Evolutionary conservation across 1,140 invertebrate species (phyloP).

Genomic region (Pemphigus obesinymphae): DNA sequence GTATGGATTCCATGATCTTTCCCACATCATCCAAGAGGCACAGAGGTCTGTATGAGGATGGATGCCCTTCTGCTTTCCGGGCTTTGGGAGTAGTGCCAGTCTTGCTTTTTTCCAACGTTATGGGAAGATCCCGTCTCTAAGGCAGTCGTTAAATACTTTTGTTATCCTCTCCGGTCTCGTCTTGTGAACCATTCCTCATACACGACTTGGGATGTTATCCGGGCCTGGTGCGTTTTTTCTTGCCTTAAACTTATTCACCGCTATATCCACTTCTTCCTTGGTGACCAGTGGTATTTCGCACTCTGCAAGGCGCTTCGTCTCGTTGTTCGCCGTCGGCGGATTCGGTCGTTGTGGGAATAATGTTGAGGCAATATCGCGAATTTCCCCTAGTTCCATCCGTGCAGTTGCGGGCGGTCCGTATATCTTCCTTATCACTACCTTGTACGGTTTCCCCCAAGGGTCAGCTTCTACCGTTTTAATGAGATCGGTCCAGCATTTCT

Average conservation of each 20-base stretch:
- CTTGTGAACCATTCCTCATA: not conserved
- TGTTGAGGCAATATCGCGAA: not conserved
- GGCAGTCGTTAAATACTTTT: not conserved
- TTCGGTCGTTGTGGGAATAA: not conserved
- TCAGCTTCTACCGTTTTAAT: not conserved
- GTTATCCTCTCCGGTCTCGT: not conserved
- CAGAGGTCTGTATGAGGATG: not conserved
- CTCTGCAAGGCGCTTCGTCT: not conserved
- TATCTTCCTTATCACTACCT: not conserved
- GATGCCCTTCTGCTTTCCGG: not conserved
- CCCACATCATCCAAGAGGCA: slow-evolving; percentile 1
- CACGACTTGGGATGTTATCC: not conserved
- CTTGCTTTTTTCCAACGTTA: not conserved
- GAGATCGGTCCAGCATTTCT: no score
- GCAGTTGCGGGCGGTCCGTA: not conserved
- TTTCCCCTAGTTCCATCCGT: not conserved
- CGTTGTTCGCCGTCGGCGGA: not conserved
- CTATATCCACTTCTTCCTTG: not conserved
- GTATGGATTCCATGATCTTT: not conserved
- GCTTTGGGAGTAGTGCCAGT: not conserved
- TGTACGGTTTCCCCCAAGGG: not conserved
- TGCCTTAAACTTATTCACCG: not conserved
- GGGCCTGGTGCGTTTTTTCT: not conserved
- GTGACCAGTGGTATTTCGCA: not conserved
- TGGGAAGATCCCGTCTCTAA: not conserved